Base-by-base conservation (phyloP, 2,888 invertebrate species). In the Cataglyphis cursor region DNA sequence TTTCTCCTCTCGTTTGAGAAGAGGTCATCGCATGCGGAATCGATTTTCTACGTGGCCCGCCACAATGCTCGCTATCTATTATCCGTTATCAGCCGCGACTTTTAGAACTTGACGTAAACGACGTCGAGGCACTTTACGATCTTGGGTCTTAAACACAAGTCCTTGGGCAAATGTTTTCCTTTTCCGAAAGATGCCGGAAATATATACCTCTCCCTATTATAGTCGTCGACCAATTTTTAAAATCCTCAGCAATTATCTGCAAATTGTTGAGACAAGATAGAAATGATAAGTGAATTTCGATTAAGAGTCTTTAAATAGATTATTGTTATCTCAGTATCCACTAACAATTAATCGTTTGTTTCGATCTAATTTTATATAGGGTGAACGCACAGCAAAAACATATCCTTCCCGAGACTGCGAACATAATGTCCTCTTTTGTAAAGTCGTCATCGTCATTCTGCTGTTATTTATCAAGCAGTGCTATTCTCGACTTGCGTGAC, bases 61-160 rank as follows among this genome's bases (percentile, higher is more conserved):
- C 24, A 80, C 78, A 80, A 80, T 80, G 44, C 70, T 8, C 78
- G 44, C 44, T 80, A 80, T 80, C 70, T 80, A 80, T 80, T 70
- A 70, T 54, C 78, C 70, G 70, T 80, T 80, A 80, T 80, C 78
- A 70, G 70, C 9, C 68, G 59, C 59, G 78, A 80, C 78, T 80
- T 80, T 70, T 31, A 80, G 35, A 80, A 70, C 31, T 59, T 21
- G 68, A 70, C 57, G 21, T 57, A 18, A 44, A 78, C 44, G 78
- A 70, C 59, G 51, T 51, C 51, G 44, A 68, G 59, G 59, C 61
- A 24, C 59, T 80, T 80, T 70, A 70, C 41, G 59, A 70, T 35
- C 70, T 70, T 44, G 31, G 31, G 78, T 54, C 65, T 78, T 78
- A 18, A 59, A 31, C 78, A 12, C 68, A 18, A 15, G 68, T 44